These are phyloP conservation scores for Sipunculus nudus DNA, from an alignment of 2,888 invertebrate genomes.

Conservation along the genomic window DNA sequence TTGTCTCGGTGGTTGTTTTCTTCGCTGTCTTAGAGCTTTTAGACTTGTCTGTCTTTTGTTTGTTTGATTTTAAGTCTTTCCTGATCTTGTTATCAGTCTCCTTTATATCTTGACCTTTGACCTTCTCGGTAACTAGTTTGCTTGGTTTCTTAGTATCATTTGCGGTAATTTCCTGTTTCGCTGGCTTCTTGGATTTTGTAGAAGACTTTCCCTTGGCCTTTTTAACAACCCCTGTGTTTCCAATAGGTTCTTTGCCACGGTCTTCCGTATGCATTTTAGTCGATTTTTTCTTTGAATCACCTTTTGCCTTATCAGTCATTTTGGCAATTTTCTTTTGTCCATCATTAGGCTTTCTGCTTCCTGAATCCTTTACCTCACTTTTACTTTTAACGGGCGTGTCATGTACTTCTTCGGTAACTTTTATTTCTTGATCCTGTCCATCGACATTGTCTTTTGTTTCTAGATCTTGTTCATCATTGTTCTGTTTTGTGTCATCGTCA, in stretches of 20 bases:
- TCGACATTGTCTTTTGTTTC: background rate
- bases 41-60: background rate
- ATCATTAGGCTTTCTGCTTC: background rate
- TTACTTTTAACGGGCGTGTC: background rate
- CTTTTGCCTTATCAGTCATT: background rate
- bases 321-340: background rate
- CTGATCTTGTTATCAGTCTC: too few species aligned
- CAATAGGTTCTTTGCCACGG: background rate
- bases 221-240: background rate
- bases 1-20: too few species aligned
- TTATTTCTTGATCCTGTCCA: background rate
- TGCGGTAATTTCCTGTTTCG: too few species aligned
- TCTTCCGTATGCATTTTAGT: background rate
- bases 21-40: background rate
- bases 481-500: constrained; percentile 1
- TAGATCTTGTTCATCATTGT: background rate
- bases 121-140: too few species aligned
- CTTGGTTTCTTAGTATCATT: too few species aligned
- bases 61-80: too few species aligned
- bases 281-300: background rate
- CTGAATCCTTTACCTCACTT: background rate
- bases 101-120: too few species aligned
- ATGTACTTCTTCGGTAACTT: background rate
- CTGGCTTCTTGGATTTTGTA: too few species aligned
- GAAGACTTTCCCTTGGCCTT: too few species aligned